Evolutionary conservation across 1,140 invertebrate species (phyloP), one percentile per base, ranked within the genome.

Genomic region (Brachionus asplanchnoidis): DNA sequence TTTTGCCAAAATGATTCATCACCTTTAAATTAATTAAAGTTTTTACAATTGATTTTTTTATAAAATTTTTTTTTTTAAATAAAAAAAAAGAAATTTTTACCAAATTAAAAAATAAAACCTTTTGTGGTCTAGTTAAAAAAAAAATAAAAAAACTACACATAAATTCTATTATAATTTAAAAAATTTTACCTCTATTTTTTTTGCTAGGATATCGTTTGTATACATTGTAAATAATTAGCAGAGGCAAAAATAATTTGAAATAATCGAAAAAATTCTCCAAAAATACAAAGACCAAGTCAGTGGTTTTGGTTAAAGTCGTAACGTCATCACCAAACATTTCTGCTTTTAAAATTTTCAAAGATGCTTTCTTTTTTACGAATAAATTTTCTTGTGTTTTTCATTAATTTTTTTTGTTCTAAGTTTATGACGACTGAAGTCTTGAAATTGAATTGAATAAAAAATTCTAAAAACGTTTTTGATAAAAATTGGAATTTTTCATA

Each of bases 241-340:
- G 12, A 17, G 79, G 79, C 8, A 82, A 40, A 44, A 82, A 82
- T 26, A 82, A 23, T 46, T 42, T 60, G 6, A 82, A 65, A 68
- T 82, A 82, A 68, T 68, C 79, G 32, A 82, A 17, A 20, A 26
- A 28, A 46, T 82, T 82, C 1, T 44, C 36, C 20, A 82, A 82
- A 36, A 82, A 82, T 12, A 46, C 17, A 14, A 14, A 1, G 8
- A 82, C 26, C 53, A 82, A 68, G 9, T 26, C 42, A 12, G 5
- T 17, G 23, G 73, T 77, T n/a, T 20, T 50, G 36, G 14, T 20
- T 3, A 73, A 73, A 42, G 36, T 73, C 2, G 68, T 42, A 4
- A 1, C 68, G 40, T 73, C 17, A 20, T 73, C 68, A 9, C 17
- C 68, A n/a, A 73, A 17, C 68, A 73, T 73, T 70, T 70, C 28